Percentiles rank a stretch among this genome's conserved stretches.
These are phyloP conservation scores for Lordiphosa collinella DNA, from an alignment of 1,140 invertebrate genomes.

Conservation along the genomic window DNA sequence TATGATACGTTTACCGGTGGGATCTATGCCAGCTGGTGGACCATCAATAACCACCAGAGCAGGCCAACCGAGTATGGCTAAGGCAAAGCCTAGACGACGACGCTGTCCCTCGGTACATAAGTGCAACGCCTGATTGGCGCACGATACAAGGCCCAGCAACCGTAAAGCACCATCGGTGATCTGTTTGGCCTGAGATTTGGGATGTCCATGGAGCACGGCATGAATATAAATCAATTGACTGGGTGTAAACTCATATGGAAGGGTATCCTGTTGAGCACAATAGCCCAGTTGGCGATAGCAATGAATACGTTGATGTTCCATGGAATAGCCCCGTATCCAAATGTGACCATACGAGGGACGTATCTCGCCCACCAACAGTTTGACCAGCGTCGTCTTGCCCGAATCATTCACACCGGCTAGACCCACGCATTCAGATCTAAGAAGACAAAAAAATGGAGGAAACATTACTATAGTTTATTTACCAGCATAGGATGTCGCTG, in stretches of 20 bases:
- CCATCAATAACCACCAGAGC: conserved; percentile 41
- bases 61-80: conserved; percentile 92
- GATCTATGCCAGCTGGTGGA: conserved; percentile 89
- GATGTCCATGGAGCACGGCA: conserved; percentile 25
- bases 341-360: conserved; percentile 18
- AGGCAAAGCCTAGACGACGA: conserved; percentile 91
- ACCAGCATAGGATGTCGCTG: too few relatives aligned
- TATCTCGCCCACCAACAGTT: conserved; percentile 30
- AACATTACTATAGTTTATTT: too few relatives aligned
- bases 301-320: conserved; percentile 5
- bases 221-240: conserved; percentile 26
- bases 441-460: too few relatives aligned
- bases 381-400: conserved; percentile 43
- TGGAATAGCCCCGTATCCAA: conserved; percentile 29
- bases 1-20: conserved; percentile 87
- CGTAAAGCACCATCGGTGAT: conserved; percentile 26
- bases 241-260: conserved; percentile 38
- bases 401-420: conserved; percentile 33
- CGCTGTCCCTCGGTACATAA: conserved; percentile 90
- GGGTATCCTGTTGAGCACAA: conserved; percentile 22
- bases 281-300: conserved; percentile 40
- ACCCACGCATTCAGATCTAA: conserved; percentile 43
- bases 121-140: conserved; percentile 9
- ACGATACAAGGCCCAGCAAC: conserved; percentile 31
- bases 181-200: background rate